A percentile compares a stretch with the other conserved stretches of the same genome.
These are phyloP conservation scores for Vespertilio murinus DNA, from an alignment of 2,797 vertebrate species.

Conservation along the genomic window DNA sequence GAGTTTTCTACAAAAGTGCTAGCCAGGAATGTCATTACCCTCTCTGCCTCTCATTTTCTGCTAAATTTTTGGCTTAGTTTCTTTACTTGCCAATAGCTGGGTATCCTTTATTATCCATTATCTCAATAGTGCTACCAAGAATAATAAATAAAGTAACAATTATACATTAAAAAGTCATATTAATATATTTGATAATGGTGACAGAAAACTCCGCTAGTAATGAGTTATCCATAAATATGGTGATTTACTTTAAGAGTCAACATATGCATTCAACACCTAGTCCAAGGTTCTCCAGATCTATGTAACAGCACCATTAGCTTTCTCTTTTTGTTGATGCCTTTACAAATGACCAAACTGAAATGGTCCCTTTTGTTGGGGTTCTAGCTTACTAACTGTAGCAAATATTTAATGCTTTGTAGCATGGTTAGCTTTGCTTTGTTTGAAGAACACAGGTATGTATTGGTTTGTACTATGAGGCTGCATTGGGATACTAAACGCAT, in stretches of 20 bases:
- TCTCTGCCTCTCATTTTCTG: background rate
- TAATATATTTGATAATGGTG: background rate
- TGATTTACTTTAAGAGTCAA: background rate
- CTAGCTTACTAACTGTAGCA: background rate
- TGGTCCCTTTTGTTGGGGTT: background rate
- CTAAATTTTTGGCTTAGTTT: background rate
- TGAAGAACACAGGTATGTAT: background rate
- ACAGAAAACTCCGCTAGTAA: background rate
- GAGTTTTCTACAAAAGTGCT: background rate
- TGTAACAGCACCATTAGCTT: background rate
- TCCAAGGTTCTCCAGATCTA: background rate
- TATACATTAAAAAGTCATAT: background rate
- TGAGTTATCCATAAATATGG: background rate
- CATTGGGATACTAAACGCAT: background rate
- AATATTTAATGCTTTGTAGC: background rate
- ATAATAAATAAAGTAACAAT: background rate
- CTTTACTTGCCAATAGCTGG: background rate
- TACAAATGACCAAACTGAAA: background rate
- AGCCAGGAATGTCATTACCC: background rate
- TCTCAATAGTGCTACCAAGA: background rate
- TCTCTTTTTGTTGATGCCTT: background rate
- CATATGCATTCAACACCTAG: background rate
- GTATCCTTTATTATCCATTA: background rate
- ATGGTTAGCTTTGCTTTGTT: background rate
- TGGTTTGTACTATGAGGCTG: background rate